phyloP scores from a whole-genome alignment of 2,797 vertebrate species.

The Clarias fuscus region DNA sequence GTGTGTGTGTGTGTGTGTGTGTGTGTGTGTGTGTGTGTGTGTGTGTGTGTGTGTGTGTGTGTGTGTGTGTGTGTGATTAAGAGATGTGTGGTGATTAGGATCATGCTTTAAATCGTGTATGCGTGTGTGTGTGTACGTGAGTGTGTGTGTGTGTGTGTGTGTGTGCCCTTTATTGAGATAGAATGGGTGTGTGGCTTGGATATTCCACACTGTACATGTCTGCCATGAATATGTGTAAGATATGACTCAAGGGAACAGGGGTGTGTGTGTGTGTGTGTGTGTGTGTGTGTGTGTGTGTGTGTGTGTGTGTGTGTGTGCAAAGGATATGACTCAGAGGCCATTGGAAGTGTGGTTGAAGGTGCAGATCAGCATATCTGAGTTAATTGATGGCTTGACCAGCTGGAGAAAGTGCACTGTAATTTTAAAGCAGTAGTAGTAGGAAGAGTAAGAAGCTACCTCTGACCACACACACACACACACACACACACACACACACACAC shows the following conservation, averaged over 20 bases:
- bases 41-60: slow-evolving; percentile 1
- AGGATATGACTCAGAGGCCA: slow-evolving; percentile 58
- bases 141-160: slow-evolving; percentile 33
- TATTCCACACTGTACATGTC: background rate
- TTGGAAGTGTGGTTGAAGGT: slow-evolving; percentile 35
- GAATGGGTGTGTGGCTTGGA: slow-evolving; percentile 12
- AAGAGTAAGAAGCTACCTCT: background rate
- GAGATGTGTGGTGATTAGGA: background rate
- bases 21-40: slow-evolving; percentile 30
- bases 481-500: slow-evolving; percentile 2
- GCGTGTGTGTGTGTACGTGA: slow-evolving; percentile 32
- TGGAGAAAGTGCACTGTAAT: slow-evolving; percentile 50
- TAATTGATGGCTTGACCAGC: slow-evolving; percentile 36
- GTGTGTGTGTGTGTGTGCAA: slow-evolving; percentile 33
- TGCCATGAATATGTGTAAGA: slow-evolving; percentile 11
- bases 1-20: slow-evolving; percentile 33
- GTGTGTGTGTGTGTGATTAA: slow-evolving; percentile 11
- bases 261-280: slow-evolving; percentile 39
- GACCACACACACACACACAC: background rate
- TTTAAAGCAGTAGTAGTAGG: background rate
- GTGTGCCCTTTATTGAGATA: background rate
- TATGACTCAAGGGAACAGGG: slow-evolving; percentile 45
- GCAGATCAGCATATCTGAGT: slow-evolving; percentile 52
- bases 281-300: slow-evolving; percentile 32
- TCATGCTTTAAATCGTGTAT: background rate